Conservation (phyloP, 2,113 vertebrate genomes). For the Muntiacus reevesi region DNA sequence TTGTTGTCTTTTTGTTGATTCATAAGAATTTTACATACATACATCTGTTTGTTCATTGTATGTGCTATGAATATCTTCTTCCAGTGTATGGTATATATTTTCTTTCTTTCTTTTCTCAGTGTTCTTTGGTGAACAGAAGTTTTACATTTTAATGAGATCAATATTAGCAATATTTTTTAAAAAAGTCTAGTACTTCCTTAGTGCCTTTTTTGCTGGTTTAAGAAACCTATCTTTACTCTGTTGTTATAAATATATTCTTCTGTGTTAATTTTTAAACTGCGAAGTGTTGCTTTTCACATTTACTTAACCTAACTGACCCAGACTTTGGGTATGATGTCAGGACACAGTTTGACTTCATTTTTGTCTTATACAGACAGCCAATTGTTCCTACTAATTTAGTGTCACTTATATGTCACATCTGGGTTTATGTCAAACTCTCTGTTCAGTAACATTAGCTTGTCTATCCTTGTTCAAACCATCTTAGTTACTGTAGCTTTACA, state of each 20-base stretch:
- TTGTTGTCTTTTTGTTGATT: background rate
- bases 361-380: background rate
- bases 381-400: background rate
- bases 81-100: background rate
- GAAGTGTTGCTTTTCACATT: background rate
- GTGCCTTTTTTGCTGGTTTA: constrained; percentile 29
- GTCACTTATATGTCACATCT: background rate
- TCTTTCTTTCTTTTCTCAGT: background rate
- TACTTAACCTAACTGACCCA: background rate
- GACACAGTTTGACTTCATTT: background rate
- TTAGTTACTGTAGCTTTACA: background rate
- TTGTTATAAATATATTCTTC: background rate
- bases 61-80: background rate
- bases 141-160: constrained; percentile 37
- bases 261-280: background rate
- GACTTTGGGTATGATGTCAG: background rate
- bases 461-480: background rate
- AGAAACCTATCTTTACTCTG: background rate
- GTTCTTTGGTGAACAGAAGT: background rate
- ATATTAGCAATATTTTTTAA: background rate
- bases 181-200: constrained; percentile 32
- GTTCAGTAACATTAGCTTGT: background rate
- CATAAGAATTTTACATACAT: background rate
- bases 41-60: background rate
- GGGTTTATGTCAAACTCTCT: background rate